phyloP scores from a whole-genome alignment of 2,113 vertebrate genomes.

The Acrocephalus arundinaceus region DNA sequence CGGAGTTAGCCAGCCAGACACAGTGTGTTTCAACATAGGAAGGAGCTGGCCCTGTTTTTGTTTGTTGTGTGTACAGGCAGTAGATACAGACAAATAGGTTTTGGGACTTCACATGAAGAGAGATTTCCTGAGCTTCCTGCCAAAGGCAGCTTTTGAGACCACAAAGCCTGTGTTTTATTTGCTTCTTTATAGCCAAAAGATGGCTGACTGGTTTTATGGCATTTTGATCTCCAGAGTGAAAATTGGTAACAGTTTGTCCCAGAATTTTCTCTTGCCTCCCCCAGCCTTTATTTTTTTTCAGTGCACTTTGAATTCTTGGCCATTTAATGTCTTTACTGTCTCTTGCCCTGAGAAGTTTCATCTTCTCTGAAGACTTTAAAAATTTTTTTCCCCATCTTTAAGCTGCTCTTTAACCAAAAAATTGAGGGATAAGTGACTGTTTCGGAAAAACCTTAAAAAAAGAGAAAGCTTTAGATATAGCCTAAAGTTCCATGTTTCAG shows the following conservation, averaged over 20 bases:
- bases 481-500: not conserved
- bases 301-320: not conserved
- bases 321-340: not conserved
- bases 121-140: conserved; percentile 25
- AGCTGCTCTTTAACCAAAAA: not conserved
- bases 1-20: not conserved
- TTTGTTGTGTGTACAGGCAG: not conserved
- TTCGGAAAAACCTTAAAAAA: not conserved
- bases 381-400: not conserved
- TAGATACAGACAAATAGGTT: not conserved
- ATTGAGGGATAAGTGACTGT: not conserved
- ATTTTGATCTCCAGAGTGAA: conserved; percentile 5
- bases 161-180: conserved; percentile 19
- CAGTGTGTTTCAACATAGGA: not conserved
- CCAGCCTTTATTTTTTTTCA: not conserved
- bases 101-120: conserved; percentile 7
- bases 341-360: not conserved
- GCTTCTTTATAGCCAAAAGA: not conserved
- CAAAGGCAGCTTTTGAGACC: conserved; percentile 24
- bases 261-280: not conserved
- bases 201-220: not conserved
- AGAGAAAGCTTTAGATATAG: not conserved
- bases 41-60: not conserved
- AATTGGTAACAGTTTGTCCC: not conserved
- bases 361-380: not conserved